Percentiles rank a stretch among this genome's conserved stretches.
Conservation (phyloP, 2,113 vertebrate species). For the Orcinus orca region DNA sequence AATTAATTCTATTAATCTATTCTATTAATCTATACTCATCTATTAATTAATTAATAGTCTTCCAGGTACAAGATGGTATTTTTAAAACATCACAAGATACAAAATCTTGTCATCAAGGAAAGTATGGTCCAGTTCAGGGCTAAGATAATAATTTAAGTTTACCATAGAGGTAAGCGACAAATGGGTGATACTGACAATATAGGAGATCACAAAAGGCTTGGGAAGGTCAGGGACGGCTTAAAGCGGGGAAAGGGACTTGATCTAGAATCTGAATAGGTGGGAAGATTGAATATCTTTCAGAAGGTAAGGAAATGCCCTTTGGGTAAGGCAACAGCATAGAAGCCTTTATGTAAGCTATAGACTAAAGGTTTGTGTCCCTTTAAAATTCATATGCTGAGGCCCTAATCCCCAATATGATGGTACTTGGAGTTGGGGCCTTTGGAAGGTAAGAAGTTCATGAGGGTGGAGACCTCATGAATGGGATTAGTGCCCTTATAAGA, state of each 20-base stretch:
- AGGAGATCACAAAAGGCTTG: not conserved
- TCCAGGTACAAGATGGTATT: not conserved
- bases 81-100: not conserved
- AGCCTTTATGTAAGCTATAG: not conserved
- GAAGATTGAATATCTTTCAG: not conserved
- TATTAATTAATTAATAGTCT: not conserved
- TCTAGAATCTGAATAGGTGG: not conserved
- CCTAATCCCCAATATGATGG: not conserved
- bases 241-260: not conserved
- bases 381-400: not conserved
- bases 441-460: not conserved
- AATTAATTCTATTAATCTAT: no score
- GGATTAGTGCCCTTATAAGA: not conserved
- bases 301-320: not conserved
- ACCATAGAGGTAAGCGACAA: not conserved
- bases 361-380: not conserved
- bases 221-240: not conserved
- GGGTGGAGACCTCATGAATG: not conserved
- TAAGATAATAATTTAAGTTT: not conserved
- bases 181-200: not conserved
- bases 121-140: not conserved
- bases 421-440: not conserved
- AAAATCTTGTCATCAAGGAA: conserved; percentile 19
- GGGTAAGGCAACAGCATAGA: not conserved
- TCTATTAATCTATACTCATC: not conserved